These are phyloP conservation scores for Tringa solitaria DNA, from an alignment of 2,113 vertebrate species.

Conservation along the genomic window DNA sequence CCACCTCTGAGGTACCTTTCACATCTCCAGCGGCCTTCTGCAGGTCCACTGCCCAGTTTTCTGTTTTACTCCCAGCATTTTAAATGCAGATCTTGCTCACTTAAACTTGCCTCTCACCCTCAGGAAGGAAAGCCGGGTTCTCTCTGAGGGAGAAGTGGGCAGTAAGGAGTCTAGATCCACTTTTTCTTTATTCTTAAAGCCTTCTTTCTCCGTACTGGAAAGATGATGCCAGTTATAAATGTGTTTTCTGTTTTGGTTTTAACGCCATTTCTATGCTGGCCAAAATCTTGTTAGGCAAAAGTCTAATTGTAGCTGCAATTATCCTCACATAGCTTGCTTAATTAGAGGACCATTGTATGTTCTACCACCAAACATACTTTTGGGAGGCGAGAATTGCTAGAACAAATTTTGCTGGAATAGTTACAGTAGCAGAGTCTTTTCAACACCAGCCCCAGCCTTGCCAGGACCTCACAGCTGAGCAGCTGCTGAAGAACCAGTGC, in stretches of 20 bases:
- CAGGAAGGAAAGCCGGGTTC: not conserved
- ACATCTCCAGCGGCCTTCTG: not conserved
- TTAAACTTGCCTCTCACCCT: not conserved
- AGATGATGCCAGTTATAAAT: not conserved
- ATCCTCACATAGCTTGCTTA: conserved; percentile 9
- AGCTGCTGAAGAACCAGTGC: not conserved
- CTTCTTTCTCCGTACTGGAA: not conserved
- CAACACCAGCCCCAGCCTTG: not conserved
- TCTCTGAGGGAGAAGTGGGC: not conserved
- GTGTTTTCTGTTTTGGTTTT: conserved; percentile 39
- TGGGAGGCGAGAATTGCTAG: conserved; percentile 9
- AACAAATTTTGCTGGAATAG: conserved; percentile 34
- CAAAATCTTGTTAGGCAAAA: conserved; percentile 33
- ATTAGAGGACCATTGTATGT: conserved; percentile 44
- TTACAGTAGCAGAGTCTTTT: not conserved
- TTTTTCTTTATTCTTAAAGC: not conserved
- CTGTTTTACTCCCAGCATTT: not conserved
- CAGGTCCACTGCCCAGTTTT: not conserved
- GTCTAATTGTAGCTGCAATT: conserved; percentile 46
- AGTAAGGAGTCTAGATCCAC: not conserved
- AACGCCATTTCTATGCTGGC: not conserved
- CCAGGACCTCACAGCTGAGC: not conserved
- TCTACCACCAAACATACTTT: conserved; percentile 20
- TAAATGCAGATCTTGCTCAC: not conserved
- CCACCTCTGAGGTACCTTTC: not conserved